Evolutionary conservation across 1,140 invertebrate genomes (phyloP), one percentile per base, ranked within the genome.

Genomic region (Galleria mellonella): DNA sequence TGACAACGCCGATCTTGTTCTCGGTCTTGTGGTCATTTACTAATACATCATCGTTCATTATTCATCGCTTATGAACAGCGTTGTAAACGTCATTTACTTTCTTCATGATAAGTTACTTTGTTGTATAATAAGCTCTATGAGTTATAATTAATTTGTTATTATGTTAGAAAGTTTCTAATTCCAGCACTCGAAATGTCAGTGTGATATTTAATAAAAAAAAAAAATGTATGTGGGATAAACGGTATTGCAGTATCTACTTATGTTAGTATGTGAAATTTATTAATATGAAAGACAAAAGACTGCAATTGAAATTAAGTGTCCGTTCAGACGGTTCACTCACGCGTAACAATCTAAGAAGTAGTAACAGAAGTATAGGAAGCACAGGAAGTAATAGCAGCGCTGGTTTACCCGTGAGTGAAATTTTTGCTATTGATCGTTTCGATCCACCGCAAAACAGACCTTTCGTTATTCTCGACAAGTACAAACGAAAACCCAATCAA

Each of bases 231-330:
- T 17, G 1, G 13, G 13, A n/a, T 17, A 37, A 17, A 7, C 4
- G 7, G 4, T 17, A 37, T 4, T 15, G 11, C 12, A 14, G 32
- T 35, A 11, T 17, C 6, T 37, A 17, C n/a, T 23, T 37, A 15
- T 13, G 17, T 37, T 17, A 37, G 13, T 17, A 13, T 37, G 14
- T 37, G 9, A 12, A 8, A 15, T 37, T 17, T 13, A 37, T 2
- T 17, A 37, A 37, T 45, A 85, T 85, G 82, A 85, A 74, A 68
- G 73, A 85, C 48, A 83, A 85, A 69, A 78, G 74, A 67, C 56
- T 85, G 15, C 77, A 85, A 69, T 53, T 85, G 17, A 85, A 73
- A 35, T 56, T 85, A 23, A 83, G 77, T 57, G 77, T 85, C 15
- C 75, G 79, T 13, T 74, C 79, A 31, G 82, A 85, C 31, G 79